Evolutionary conservation across 1,140 invertebrate species (phyloP).

Genomic region (Parasteatoda tepidariorum): DNA sequence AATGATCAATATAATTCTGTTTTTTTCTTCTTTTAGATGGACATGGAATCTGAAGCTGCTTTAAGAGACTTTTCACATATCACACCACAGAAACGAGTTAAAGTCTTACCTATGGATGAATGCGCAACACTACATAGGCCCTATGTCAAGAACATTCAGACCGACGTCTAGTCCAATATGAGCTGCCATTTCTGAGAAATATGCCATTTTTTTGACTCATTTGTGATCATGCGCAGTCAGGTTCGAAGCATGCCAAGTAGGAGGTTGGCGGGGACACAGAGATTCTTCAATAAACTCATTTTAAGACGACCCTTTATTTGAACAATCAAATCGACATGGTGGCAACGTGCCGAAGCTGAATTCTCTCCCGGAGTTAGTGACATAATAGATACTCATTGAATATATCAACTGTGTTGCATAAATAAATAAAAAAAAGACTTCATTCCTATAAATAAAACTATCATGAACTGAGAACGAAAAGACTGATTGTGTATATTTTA

Average conservation of each 20-base stretch:
- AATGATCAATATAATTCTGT: too few species aligned
- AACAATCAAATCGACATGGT: too few species aligned
- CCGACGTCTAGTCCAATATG: constrained; percentile 35
- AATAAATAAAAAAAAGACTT: too few species aligned
- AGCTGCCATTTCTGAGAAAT: not conserved
- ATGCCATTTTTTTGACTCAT: not conserved
- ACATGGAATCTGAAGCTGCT: constrained; percentile 29
- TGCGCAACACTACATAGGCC: constrained; percentile 34
- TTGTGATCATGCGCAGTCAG: not conserved
- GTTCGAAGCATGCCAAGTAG: not conserved
- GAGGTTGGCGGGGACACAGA: not conserved
- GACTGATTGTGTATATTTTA: constrained; percentile 39
- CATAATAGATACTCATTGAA: too few species aligned
- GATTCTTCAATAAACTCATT: not conserved
- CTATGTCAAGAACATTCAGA: constrained; percentile 54
- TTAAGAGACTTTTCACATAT: constrained; percentile 57
- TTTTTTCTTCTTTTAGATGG: constrained; percentile 42
- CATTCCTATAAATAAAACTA: too few species aligned
- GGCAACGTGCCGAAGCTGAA: too few species aligned
- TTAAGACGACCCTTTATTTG: too few species aligned
- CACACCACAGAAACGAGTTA: constrained; percentile 56
- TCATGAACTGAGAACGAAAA: too few species aligned
- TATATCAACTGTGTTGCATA: too few species aligned
- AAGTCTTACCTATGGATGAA: constrained; percentile 48
- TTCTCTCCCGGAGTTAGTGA: too few species aligned